Conservation (phyloP, 1,140 invertebrate species). For the Scaptodrosophila lebanonensis region DNA sequence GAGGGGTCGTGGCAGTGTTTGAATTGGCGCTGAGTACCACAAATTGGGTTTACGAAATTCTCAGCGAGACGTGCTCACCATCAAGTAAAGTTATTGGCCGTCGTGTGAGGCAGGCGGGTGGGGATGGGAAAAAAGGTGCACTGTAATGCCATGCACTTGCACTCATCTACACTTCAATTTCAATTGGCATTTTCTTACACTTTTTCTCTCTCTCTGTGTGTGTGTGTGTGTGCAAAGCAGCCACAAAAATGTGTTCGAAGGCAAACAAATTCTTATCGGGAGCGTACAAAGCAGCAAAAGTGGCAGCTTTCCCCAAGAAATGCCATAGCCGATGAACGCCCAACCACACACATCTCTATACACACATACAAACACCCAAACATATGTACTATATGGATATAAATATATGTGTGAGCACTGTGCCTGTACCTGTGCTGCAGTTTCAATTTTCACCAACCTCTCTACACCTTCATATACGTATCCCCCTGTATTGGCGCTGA, state of each 20-base stretch:
- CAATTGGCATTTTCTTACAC: constrained; percentile 59
- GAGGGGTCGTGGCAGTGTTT: too few species aligned
- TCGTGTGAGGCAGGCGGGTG: background rate
- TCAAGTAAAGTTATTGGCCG: constrained; percentile 51
- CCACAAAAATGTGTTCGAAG: constrained; percentile 60
- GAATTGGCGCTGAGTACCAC: constrained; percentile 10
- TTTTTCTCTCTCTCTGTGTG: constrained; percentile 9
- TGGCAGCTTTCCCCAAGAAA: constrained; percentile 22
- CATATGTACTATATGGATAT: background rate
- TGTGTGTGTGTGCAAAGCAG: constrained; percentile 32
- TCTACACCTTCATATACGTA: too few species aligned
- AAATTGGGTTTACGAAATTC: constrained; percentile 66
- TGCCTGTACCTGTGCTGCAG: constrained; percentile 12
- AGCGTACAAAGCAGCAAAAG: constrained; percentile 53
- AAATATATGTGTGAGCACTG: background rate
- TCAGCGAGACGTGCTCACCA: constrained; percentile 46
- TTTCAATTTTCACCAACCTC: constrained; percentile 27
- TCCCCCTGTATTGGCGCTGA: too few species aligned
- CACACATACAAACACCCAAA: too few species aligned
- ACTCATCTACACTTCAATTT: constrained; percentile 68
- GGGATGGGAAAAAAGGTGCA: too few species aligned
- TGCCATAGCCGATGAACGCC: constrained; percentile 7
- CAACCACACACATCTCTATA: too few species aligned
- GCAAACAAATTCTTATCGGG: constrained; percentile 70
- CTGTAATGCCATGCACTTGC: background rate